phyloP scores from a whole-genome alignment of 92 coral and sea anemone genomes.

The Phenganax marumi region DNA sequence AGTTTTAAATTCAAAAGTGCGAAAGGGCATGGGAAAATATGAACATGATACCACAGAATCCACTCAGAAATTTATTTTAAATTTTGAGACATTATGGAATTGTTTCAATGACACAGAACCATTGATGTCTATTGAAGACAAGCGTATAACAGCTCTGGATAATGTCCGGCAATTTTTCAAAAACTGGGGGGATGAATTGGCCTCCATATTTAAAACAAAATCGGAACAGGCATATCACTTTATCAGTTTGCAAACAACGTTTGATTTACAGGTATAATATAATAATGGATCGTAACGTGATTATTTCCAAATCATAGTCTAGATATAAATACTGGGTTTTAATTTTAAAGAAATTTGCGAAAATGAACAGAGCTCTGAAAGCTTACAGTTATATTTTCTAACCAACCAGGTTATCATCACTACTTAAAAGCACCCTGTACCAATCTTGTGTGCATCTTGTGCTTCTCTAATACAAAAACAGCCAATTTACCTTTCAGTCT shows the following conservation, averaged over 20 bases:
- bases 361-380: too few species aligned
- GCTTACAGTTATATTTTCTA: too few species aligned
- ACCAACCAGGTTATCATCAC: too few species aligned
- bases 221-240: background rate
- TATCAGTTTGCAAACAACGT: constrained; percentile 10
- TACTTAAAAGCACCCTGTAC: too few species aligned
- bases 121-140: background rate
- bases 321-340: background rate
- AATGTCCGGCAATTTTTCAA: constrained; percentile 5
- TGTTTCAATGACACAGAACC: constrained; percentile 22
- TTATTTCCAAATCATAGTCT: background rate
- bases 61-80: constrained; percentile 4
- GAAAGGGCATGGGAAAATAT: constrained; percentile 10
- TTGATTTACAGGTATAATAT: constrained; percentile 7
- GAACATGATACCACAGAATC: constrained; percentile 17
- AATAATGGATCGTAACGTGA: background rate
- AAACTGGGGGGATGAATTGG: constrained; percentile 24
- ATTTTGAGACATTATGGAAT: constrained; percentile 22
- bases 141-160: background rate
- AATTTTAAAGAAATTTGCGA: too few species aligned
- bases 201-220: background rate
- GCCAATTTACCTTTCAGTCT: too few species aligned
- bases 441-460: too few species aligned
- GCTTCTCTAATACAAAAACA: too few species aligned
- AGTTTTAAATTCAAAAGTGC: background rate